These are phyloP conservation scores for Musca domestica DNA, from an alignment of 1,140 invertebrate genomes.

Conservation along the genomic window DNA sequence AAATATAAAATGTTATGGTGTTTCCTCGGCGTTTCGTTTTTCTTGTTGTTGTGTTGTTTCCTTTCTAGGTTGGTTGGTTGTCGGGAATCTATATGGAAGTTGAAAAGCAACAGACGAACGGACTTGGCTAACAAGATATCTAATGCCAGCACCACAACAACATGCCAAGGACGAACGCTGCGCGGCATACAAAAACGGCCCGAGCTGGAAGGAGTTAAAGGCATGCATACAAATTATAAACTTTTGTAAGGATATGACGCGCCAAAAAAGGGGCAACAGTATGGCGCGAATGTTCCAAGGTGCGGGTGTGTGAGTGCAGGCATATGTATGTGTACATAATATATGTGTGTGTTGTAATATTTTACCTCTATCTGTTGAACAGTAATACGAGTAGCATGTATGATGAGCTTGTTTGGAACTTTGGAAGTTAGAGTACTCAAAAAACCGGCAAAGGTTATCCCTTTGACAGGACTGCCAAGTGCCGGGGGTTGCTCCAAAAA, in stretches of 20 bases:
- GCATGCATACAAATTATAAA: constrained; percentile 16
- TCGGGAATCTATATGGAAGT: constrained; percentile 15
- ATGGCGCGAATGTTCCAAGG: neutral
- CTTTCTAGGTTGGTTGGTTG: neutral
- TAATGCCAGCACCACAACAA: constrained; percentile 1
- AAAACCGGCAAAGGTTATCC: neutral
- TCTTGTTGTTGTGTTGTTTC: constrained; percentile 20
- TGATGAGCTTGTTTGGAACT: constrained; percentile 9
- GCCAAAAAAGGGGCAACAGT: neutral
- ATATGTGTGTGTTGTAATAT: neutral
- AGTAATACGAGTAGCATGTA: constrained; percentile 9
- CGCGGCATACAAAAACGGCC: constrained; percentile 50
- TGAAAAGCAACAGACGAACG: neutral
- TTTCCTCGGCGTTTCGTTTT: neutral
- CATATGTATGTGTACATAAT: neutral
- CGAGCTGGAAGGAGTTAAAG: constrained; percentile 8
- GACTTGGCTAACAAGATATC: constrained; percentile 17
- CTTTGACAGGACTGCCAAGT: constrained; percentile 10
- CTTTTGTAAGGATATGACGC: neutral
- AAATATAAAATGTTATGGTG: constrained; percentile 26
- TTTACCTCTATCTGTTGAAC: neutral
- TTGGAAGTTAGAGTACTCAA: neutral
- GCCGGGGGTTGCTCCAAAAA: no score
- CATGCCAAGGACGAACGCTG: constrained; percentile 48
- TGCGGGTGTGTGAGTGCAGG: neutral